Base-by-base conservation (phyloP, 2,797 vertebrate species). In the Atherinosoma microstoma region DNA sequence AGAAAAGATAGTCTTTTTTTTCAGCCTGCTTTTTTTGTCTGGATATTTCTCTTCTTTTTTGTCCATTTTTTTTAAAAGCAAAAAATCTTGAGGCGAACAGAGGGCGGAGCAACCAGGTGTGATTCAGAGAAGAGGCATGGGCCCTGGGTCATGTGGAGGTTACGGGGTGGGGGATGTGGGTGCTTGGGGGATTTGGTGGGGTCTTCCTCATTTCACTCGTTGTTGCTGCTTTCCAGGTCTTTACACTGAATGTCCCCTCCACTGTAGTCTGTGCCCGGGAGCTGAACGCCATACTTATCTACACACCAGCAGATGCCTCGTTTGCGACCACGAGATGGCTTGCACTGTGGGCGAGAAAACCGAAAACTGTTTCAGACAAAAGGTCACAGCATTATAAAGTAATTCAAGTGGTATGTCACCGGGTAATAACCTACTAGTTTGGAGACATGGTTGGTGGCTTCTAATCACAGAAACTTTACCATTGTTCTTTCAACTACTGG, bases 221-320 rank as follows among this genome's bases (percentile, higher is more conserved):
- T 94, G 65, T 96, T 97, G 84, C 95, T 96, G 92, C 95, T 97
- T 93, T 99, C 98, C n/a, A 98, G 96, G 40, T 96, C 94, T 78
- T 98, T 98, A 91, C 98, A 99, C 90, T 99, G 98, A 88, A 98
- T 96, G 89, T 98, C 97, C 36, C 96, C 97, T 0, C 96, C 95
- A 7, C 96, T 95, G 78, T 96, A 98, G 89, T 97, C 97, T 36
- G 96, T 97, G 74, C 98, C 97, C 0, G 98, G 98, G 75, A 99
- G 95, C 93, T 97, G 97, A 79, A 97, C 93, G 7, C 98, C 98
- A 0, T 99, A 98, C 91, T 98, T 99, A 91, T 99, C 97, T 93
- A 99, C 98, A 0, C 98, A 99, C 98, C 98, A 99, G 94, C 98
- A 99, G 91, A 99, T 95, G 51, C 98, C 98, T 73, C 97, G 95